These are phyloP conservation scores for Mactra quadrangularis DNA, from an alignment of 1,140 invertebrate genomes.

Conservation along the genomic window DNA sequence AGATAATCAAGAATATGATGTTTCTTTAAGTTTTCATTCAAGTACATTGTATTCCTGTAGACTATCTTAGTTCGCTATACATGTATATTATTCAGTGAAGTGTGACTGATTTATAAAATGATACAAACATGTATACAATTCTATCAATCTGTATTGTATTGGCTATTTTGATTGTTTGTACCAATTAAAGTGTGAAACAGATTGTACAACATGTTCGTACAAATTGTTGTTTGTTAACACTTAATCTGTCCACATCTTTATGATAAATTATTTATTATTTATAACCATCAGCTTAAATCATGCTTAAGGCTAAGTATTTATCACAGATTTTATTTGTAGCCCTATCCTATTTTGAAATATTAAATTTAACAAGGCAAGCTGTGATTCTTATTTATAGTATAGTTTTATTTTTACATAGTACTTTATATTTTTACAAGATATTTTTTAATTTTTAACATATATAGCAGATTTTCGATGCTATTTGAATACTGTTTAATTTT, in stretches of 20 bases:
- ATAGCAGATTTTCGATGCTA: constrained; percentile 1
- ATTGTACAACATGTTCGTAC: constrained; percentile 11
- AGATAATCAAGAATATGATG: too few relatives aligned
- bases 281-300: constrained; percentile 9
- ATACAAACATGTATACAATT: too few relatives aligned
- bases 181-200: not conserved
- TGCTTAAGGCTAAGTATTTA: not conserved
- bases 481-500: too few relatives aligned
- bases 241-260: constrained; percentile 12
- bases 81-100: too few relatives aligned
- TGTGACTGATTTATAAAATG: too few relatives aligned
- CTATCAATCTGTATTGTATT: too few relatives aligned
- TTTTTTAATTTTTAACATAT: constrained; percentile 6
- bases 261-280: constrained; percentile 13
- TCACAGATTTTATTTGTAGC: not conserved
- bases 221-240: constrained; percentile 30
- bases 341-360: not conserved
- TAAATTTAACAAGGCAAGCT: constrained; percentile 11
- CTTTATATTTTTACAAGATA: constrained; percentile 10
- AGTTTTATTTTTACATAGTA: too few relatives aligned
- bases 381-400: not conserved
- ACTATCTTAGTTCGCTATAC: too few relatives aligned
- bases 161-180: not conserved
- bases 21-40: too few relatives aligned
- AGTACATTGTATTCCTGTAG: too few relatives aligned